A percentile compares a stretch with the other conserved stretches of the same genome.
Evolutionary conservation across 2,888 invertebrate genomes (phyloP).

Genomic region (Boloria euphrosyne): DNA sequence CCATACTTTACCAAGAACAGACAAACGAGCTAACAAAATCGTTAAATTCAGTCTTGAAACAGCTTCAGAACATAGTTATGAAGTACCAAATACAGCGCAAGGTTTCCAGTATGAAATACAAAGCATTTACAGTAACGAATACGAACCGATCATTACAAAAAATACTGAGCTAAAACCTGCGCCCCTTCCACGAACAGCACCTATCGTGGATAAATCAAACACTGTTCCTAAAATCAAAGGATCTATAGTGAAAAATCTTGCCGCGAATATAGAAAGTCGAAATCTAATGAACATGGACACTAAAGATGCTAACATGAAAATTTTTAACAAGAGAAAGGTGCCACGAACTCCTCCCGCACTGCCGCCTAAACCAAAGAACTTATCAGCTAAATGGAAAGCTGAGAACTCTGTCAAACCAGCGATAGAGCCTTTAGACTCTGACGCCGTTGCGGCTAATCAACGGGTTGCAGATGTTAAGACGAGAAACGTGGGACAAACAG

Average conservation of each 20-base stretch:
- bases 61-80: conserved; percentile 83
- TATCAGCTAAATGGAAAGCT: conserved; percentile 85
- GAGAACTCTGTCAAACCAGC: conserved; percentile 70
- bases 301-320: conserved; percentile 74
- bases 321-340: conserved; percentile 81
- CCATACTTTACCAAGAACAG: conserved; percentile 68
- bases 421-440: conserved; percentile 78
- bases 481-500: conserved; percentile 79
- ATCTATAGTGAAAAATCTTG: conserved; percentile 78
- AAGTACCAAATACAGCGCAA: conserved; percentile 82
- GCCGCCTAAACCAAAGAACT: conserved; percentile 90
- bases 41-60: conserved; percentile 79
- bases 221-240: conserved; percentile 73
- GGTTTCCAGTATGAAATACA: conserved; percentile 81
- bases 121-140: conserved; percentile 89
- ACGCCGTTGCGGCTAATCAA: conserved; percentile 82
- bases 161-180: conserved; percentile 60
- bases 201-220: conserved; percentile 55
- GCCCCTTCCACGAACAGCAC: conserved; percentile 59
- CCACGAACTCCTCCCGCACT: conserved; percentile 87
- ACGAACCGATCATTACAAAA: conserved; percentile 86
- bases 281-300: conserved; percentile 73
- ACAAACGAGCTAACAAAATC: conserved; percentile 78
- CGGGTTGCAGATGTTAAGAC: conserved; percentile 82
- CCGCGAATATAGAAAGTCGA: conserved; percentile 75